These are phyloP conservation scores for Rhinichthys klamathensis DNA, from an alignment of 2,113 vertebrate genomes.

Conservation along the genomic window DNA sequence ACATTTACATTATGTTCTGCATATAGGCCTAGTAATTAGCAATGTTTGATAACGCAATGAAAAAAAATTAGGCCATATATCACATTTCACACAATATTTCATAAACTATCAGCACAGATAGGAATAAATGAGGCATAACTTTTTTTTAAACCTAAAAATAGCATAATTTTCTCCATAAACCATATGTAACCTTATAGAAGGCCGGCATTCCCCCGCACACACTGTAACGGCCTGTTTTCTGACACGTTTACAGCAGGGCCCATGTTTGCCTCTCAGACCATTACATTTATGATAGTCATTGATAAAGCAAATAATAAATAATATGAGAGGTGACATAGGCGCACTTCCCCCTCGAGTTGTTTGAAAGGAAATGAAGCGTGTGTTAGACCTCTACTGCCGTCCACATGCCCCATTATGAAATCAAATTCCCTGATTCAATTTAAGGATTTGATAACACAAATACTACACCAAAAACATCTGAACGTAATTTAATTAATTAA, in stretches of 20 bases:
- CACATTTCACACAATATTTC: neutral
- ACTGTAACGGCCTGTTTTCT: neutral
- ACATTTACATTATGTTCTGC: neutral
- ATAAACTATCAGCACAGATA: neutral
- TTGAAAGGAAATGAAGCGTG: neutral
- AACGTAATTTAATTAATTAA: neutral
- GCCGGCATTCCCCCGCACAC: neutral
- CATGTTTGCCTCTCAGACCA: neutral
- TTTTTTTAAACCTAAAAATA: neutral
- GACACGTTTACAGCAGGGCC: neutral
- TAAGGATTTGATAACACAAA: neutral
- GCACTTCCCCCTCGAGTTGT: slow-evolving; percentile 15
- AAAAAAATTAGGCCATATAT: neutral
- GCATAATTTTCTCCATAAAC: neutral
- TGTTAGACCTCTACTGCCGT: neutral
- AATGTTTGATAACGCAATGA: neutral
- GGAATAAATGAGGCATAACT: neutral
- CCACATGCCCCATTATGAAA: neutral
- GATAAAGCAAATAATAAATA: slow-evolving; percentile 43
- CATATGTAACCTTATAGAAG: neutral
- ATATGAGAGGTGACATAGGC: neutral
- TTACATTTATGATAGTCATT: slow-evolving; percentile 32
- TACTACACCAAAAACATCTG: neutral
- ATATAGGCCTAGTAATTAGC: too few species aligned
- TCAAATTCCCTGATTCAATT: neutral